These are phyloP conservation scores for Pinna nobilis DNA, from an alignment of 1,140 invertebrate species.

Conservation along the genomic window DNA sequence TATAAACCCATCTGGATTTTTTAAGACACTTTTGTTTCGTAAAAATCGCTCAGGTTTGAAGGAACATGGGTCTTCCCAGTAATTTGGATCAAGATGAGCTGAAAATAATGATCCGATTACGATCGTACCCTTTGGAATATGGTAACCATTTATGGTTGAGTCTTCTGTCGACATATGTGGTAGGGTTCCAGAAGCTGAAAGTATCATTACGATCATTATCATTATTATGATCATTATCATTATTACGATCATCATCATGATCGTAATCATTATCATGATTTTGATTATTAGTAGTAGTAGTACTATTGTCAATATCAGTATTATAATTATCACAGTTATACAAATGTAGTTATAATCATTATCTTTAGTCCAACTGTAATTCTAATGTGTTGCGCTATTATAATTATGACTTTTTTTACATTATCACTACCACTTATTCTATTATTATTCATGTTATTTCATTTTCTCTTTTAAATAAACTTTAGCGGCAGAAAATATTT, in stretches of 20 bases:
- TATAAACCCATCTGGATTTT: constrained; percentile 41
- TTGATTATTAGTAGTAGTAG: no score
- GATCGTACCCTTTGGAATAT: constrained; percentile 63
- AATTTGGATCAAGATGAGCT: constrained; percentile 62
- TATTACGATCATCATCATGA: no score
- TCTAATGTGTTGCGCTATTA: background rate
- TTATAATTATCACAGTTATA: no score
- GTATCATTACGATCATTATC: background rate
- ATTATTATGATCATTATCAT: background rate
- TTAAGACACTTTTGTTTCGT: constrained; percentile 47
- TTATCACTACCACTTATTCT: no score
- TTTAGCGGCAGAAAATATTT: background rate
- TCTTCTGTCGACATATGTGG: constrained; percentile 59
- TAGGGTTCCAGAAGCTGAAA: constrained; percentile 61
- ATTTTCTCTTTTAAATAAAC: no score
- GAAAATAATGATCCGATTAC: constrained; percentile 66
- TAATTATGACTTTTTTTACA: no score
- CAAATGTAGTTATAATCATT: background rate
- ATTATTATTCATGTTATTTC: no score
- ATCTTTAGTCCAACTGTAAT: background rate
- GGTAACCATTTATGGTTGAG: constrained; percentile 55
- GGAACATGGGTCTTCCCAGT: constrained; percentile 81
- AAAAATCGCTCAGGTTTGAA: constrained; percentile 82
- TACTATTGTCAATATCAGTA: no score
- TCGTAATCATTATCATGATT: no score